Percentiles rank a stretch among this genome's conserved stretches.
Conservation (phyloP, 2,888 invertebrate species). For the Chloroclysta siterata region DNA sequence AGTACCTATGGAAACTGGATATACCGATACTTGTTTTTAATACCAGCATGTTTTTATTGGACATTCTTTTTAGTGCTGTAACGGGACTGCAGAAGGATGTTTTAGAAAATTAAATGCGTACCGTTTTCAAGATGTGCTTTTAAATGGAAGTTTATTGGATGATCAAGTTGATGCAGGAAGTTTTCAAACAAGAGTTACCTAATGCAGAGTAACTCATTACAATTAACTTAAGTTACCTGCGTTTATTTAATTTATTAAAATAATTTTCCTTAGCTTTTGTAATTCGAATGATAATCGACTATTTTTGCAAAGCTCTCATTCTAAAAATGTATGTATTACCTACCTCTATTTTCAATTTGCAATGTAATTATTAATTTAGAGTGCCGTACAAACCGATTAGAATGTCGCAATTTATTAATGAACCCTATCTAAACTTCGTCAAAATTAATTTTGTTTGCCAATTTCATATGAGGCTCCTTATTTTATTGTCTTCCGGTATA, state of each 20-base stretch:
- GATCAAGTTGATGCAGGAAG: neutral
- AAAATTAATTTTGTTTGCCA: conserved; percentile 39
- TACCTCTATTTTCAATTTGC: neutral
- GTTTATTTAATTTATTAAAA: too few species aligned
- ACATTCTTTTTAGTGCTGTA: conserved; percentile 33
- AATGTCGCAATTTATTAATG: conserved; percentile 6
- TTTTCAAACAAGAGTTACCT: neutral
- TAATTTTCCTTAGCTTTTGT: too few species aligned
- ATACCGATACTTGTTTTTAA: conserved; percentile 41
- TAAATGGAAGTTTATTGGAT: conserved; percentile 5
- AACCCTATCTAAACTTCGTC: conserved; percentile 13
- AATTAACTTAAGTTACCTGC: too few species aligned
- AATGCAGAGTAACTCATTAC: too few species aligned
- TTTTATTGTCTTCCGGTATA: neutral
- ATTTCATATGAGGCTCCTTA: conserved; percentile 16
- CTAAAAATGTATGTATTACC: too few species aligned
- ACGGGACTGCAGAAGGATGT: conserved; percentile 23
- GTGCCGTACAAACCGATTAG: neutral
- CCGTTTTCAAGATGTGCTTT: conserved; percentile 10
- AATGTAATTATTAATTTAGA: neutral
- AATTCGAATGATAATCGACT: too few species aligned
- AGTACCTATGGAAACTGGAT: conserved; percentile 57
- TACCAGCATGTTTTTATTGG: conserved; percentile 34
- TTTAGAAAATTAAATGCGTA: conserved; percentile 31
- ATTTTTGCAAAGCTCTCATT: too few species aligned